Percentiles rank a stretch among this genome's conserved stretches.
Conservation (phyloP, 2,113 vertebrate genomes). For the Pristiophorus japonicus region DNA sequence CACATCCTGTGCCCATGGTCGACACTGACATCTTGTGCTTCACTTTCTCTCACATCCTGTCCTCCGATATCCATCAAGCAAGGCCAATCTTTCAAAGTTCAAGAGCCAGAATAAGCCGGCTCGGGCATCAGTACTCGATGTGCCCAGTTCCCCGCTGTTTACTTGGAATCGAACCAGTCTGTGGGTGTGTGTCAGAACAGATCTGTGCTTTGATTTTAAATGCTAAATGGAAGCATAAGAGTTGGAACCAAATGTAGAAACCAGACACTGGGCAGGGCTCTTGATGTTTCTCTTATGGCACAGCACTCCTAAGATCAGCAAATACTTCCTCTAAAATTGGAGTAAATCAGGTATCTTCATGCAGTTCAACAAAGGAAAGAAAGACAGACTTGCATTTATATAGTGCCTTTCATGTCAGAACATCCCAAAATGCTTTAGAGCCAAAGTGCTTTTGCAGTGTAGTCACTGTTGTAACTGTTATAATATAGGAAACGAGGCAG, state of each 20-base stretch:
- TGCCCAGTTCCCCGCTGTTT: not conserved
- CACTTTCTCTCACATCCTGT: not conserved
- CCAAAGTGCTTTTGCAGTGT: not conserved
- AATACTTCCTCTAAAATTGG: not conserved
- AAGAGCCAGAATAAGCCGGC: not conserved
- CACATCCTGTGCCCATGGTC: not conserved
- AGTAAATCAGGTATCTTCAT: not conserved
- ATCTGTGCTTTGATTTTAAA: not conserved
- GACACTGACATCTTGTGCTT: not conserved
- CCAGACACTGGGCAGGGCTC: not conserved
- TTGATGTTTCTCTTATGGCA: not conserved
- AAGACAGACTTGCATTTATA: not conserved
- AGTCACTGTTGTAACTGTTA: not conserved
- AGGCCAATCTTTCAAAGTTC: not conserved
- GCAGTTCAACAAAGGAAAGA: not conserved
- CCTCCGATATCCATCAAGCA: not conserved
- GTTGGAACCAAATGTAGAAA: not conserved
- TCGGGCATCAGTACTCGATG: not conserved
- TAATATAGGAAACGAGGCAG: not conserved
- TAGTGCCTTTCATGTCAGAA: not conserved
- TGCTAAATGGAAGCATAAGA: no score
- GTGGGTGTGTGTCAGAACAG: not conserved
- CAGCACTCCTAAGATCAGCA: not conserved
- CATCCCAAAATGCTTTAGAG: not conserved
- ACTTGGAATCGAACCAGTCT: not conserved